Evolutionary conservation across 2,113 vertebrate species (phyloP).

Genomic region (Seriola aureovittata): DNA sequence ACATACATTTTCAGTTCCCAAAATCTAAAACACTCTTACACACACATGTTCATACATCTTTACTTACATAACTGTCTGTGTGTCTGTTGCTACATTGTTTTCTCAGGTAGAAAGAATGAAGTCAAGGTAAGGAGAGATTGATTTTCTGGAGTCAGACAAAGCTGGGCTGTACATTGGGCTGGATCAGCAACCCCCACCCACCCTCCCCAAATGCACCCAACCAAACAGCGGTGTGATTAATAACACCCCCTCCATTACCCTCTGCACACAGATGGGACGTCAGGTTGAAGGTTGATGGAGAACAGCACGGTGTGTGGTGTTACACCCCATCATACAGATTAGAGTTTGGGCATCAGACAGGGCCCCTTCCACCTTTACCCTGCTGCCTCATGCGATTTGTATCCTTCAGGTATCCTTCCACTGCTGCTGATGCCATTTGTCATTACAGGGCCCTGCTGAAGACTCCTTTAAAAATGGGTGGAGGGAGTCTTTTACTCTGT

Average conservation of each 20-base stretch:
- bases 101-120: constrained; percentile 36
- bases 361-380: constrained; percentile 51
- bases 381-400: constrained; percentile 55
- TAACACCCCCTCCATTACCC: constrained; percentile 77
- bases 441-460: constrained; percentile 55
- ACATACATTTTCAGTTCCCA: not conserved
- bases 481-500: constrained; percentile 38
- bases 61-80: constrained; percentile 3
- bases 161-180: constrained; percentile 21
- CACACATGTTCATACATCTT: not conserved
- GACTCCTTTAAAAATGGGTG: constrained; percentile 58
- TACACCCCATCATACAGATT: constrained; percentile 75
- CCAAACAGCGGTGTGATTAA: constrained; percentile 77
- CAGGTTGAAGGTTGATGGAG: constrained; percentile 83
- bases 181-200: constrained; percentile 39
- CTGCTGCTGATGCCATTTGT: constrained; percentile 67
- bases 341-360: constrained; percentile 68
- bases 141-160: constrained; percentile 45
- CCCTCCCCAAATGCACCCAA: not conserved
- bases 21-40: constrained; percentile 17
- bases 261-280: constrained; percentile 79
- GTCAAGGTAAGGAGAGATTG: constrained; percentile 64
- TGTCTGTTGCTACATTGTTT: constrained; percentile 14
- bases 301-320: constrained; percentile 70
- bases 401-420: constrained; percentile 80